Percentiles rank a stretch among this genome's conserved stretches.
phyloP scores from a whole-genome alignment of 2,113 vertebrate genomes.

The Phainopepla nitens region DNA sequence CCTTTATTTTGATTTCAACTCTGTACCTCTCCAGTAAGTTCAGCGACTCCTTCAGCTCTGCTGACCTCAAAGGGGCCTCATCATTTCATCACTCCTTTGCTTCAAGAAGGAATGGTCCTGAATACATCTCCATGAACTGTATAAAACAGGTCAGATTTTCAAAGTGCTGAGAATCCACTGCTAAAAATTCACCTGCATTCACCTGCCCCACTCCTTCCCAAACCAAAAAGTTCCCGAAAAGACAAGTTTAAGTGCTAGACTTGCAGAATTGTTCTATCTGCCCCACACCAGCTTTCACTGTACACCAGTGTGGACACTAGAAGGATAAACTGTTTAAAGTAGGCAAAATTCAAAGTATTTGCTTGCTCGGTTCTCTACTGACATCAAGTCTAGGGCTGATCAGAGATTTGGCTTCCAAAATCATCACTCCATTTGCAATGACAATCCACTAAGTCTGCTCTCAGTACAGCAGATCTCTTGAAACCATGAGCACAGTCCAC shows the following conservation, averaged over 20 bases:
- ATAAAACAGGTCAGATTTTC: not conserved
- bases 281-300: not conserved
- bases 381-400: not conserved
- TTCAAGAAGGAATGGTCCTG: not conserved
- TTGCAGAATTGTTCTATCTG: not conserved
- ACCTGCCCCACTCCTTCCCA: fast-evolving
- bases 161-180: not conserved
- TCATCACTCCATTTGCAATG: not conserved
- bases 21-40: not conserved
- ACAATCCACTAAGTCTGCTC: not conserved
- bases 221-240: not conserved
- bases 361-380: not conserved
- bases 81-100: not conserved
- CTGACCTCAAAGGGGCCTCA: not conserved
- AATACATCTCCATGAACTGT: not conserved
- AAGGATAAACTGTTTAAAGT: not conserved
- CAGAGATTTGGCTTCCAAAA: not conserved
- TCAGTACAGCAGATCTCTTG: not conserved
- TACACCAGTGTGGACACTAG: fast-evolving
- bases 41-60: not conserved
- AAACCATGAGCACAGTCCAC: not conserved
- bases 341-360: not conserved
- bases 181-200: not conserved
- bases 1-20: not conserved
- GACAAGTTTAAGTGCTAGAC: not conserved